Percentiles rank a stretch among this genome's conserved stretches.
These are phyloP conservation scores for Corticium candelabrum DNA, from an alignment of 37 sponge, comb jelly and placozoan genomes.

Conservation along the genomic window DNA sequence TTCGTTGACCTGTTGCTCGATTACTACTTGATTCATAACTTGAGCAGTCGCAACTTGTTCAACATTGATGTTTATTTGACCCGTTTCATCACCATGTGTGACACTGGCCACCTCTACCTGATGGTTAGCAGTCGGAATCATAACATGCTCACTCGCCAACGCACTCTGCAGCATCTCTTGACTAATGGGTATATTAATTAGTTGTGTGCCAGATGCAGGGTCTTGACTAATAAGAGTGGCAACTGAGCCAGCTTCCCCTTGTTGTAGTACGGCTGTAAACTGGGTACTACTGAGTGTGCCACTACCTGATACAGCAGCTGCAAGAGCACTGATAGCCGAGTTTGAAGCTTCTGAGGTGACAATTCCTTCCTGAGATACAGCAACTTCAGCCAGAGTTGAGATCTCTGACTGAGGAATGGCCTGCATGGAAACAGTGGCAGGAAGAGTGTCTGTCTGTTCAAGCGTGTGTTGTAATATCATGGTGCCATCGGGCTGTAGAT, in stretches of 20 bases:
- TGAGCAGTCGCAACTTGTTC: background rate
- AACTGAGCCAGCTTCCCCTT: no score
- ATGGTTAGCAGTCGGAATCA: background rate
- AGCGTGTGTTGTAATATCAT: no score
- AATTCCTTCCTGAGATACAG: background rate
- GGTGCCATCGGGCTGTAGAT: no score
- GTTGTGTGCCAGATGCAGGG: background rate
- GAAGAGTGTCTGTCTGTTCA: no score
- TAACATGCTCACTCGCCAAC: background rate
- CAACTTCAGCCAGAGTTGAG: background rate
- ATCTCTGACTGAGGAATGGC: no score
- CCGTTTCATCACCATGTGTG: no score
- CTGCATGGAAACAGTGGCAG: no score
- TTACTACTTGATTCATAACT: no score
- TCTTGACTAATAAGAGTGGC: background rate
- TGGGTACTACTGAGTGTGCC: no score
- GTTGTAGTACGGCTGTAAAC: background rate
- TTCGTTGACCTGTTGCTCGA: no score
- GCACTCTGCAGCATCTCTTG: background rate
- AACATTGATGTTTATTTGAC: background rate
- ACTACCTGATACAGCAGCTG: no score
- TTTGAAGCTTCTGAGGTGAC: background rate
- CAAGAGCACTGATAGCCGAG: background rate
- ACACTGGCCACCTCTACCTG: background rate
- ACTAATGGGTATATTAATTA: background rate